phyloP scores from a whole-genome alignment of 2,888 invertebrate genomes.

The Gisinianus flammeolus region DNA sequence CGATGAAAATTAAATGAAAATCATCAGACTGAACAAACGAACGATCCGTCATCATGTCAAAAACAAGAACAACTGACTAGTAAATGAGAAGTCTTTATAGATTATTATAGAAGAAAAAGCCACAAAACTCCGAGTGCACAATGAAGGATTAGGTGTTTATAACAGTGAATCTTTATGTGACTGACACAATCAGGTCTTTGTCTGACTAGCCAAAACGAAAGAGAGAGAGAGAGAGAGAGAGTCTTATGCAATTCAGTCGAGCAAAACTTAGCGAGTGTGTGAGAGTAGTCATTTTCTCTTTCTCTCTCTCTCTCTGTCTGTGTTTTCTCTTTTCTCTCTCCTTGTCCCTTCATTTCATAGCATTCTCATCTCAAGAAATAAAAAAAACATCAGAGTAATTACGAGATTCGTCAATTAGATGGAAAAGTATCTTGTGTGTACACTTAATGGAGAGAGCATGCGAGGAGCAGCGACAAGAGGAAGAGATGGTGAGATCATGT shows the following conservation, averaged over 20 bases:
- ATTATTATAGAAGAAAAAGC: not conserved
- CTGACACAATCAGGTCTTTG: constrained; percentile 23
- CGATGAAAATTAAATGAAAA: constrained; percentile 21
- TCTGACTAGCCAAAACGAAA: constrained; percentile 15
- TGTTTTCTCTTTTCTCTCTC: too few relatives aligned
- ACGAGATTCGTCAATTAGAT: constrained; percentile 28
- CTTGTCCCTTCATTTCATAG: too few relatives aligned
- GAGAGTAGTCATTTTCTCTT: too few relatives aligned
- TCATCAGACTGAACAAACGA: constrained; percentile 20
- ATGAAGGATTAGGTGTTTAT: constrained; percentile 29
- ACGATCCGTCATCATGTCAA: constrained; percentile 37
- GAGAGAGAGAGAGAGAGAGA: not conserved
- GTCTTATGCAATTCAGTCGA: not conserved
- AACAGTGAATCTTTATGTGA: constrained; percentile 5
- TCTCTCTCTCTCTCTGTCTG: not conserved
- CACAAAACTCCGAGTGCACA: not conserved
- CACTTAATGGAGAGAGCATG: not conserved
- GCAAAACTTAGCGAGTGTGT: too few relatives aligned
- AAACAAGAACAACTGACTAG: not conserved
- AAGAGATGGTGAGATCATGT: constrained; percentile 13
- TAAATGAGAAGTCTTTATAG: not conserved
- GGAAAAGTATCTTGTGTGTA: constrained; percentile 6
- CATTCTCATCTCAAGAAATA: too few relatives aligned
- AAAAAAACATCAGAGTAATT: constrained; percentile 9
- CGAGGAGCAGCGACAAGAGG: not conserved